Evolutionary conservation across 1,140 invertebrate genomes (phyloP).

Genomic region (Zaprionus camerounensis): DNA sequence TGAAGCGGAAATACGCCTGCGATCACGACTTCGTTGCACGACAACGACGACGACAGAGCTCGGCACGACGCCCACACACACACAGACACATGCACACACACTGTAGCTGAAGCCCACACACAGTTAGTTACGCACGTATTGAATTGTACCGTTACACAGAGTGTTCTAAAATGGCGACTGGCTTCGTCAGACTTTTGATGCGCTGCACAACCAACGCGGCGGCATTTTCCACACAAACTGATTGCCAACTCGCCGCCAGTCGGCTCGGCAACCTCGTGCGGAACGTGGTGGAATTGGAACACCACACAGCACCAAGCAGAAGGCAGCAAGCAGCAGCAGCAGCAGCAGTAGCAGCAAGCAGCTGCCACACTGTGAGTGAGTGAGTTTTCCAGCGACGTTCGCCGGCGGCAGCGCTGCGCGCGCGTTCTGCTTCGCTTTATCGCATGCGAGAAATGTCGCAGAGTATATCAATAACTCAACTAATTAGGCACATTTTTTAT

Average conservation of each 20-base stretch:
- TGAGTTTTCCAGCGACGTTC: constrained; percentile 23
- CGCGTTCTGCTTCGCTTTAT: constrained; percentile 7
- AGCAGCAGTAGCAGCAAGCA: background rate
- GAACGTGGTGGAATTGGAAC: constrained; percentile 49
- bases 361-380: constrained; percentile 23
- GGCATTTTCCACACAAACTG: constrained; percentile 77
- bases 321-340: background rate
- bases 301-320: background rate
- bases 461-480: constrained; percentile 39
- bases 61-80: constrained; percentile 28
- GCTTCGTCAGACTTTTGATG: constrained; percentile 49
- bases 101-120: constrained; percentile 3
- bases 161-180: constrained; percentile 36
- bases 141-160: constrained; percentile 60
- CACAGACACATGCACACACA: background rate
- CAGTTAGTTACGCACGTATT: constrained; percentile 15
- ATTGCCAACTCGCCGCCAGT: constrained; percentile 28
- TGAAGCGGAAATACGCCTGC: constrained; percentile 44
- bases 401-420: constrained; percentile 29
- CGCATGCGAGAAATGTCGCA: constrained; percentile 59
- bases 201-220: constrained; percentile 68
- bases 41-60: constrained; percentile 17
- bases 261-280: constrained; percentile 39
- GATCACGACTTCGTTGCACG: constrained; percentile 55
- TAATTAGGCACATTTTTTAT: constrained; percentile 31